phyloP scores from a whole-genome alignment of 2,797 vertebrate genomes.

The Argyrosomus regius region DNA sequence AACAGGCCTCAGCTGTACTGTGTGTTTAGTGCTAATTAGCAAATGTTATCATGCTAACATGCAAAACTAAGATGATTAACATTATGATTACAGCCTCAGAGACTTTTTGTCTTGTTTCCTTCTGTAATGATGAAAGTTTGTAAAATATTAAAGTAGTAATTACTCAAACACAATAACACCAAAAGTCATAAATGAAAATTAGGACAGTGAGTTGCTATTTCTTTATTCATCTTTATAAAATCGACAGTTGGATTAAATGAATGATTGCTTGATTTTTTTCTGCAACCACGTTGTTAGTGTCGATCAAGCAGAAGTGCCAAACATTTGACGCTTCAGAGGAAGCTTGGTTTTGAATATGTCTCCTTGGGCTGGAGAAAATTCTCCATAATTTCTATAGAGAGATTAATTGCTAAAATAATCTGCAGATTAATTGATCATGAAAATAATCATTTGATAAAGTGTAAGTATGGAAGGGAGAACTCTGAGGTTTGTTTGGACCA shows the following conservation, averaged over 20 bases:
- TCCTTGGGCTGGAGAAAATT: not conserved
- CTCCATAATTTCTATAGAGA: too few relatives aligned
- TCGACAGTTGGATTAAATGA: not conserved
- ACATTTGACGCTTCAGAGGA: too few relatives aligned
- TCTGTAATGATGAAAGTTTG: too few relatives aligned
- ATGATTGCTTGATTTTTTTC: not conserved
- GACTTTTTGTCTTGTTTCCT: not conserved
- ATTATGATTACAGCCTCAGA: not conserved
- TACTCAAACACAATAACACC: too few relatives aligned
- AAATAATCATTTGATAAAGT: not conserved
- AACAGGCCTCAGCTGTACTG: too few relatives aligned
- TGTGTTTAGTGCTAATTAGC: too few relatives aligned
- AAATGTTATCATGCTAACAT: not conserved
- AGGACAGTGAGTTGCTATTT: too few relatives aligned
- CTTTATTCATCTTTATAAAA: too few relatives aligned
- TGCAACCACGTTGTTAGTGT: not conserved
- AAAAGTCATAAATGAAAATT: too few relatives aligned
- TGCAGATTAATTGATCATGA: not conserved
- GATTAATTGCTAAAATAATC: not conserved
- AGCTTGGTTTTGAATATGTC: not conserved
- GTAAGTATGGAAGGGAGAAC: not conserved
- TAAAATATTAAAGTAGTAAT: too few relatives aligned
- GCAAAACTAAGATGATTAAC: too few relatives aligned
- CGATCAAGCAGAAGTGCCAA: not conserved
- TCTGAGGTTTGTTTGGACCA: slow-evolving; percentile 1